Evolutionary conservation across 2,888 invertebrate genomes (phyloP), one percentile per base, ranked within the genome.

Genomic region (Caenorhabditis angaria): DNA sequence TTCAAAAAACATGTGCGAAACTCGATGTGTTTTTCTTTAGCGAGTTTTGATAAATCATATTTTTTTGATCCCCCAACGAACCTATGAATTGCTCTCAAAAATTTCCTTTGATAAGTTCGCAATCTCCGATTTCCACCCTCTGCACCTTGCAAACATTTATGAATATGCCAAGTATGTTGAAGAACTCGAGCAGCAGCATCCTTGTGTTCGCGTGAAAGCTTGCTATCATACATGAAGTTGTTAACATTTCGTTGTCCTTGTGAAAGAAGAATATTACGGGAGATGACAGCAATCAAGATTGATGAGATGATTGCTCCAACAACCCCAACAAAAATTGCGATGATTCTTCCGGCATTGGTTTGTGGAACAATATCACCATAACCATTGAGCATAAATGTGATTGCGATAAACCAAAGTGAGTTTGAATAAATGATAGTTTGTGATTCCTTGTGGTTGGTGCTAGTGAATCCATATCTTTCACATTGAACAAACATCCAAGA

Each of bases 161-260:
- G 99, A 89, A 99, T 99, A 89, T 97, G 92, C 99, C 99, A 99
- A 85, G 99, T 99, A 91, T 99, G 97, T 87, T 99, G 92, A 84
- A 99, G 91, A 85, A 82, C 82, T 90, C 99, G 97, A 79, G 99
- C 99, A 82, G 99, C 99, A 82, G 97, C 95, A 90, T 99, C 96
- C 92, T 99, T 99, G 90, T 99, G 92, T 96, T 97, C 82, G 91
- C 97, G 97, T 87, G 96, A 95, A 90, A 99, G 92, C 91, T 97
- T 97, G 89, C 97, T 97, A 91, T 99, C 99, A 95, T 97, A 97
- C 97, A 99, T 99, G 91, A 99, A 99, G 91, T 97, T 97, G 91
- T 99, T 99, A 88, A 99, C 99, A 91, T 99, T 97, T 91, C 97
- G 55, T 91, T 99, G 97, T 85, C 97, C 97, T 91, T 97, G 92